Evolutionary conservation across 2,797 vertebrate genomes (phyloP).

Genomic region (Chloroceryle inda): DNA sequence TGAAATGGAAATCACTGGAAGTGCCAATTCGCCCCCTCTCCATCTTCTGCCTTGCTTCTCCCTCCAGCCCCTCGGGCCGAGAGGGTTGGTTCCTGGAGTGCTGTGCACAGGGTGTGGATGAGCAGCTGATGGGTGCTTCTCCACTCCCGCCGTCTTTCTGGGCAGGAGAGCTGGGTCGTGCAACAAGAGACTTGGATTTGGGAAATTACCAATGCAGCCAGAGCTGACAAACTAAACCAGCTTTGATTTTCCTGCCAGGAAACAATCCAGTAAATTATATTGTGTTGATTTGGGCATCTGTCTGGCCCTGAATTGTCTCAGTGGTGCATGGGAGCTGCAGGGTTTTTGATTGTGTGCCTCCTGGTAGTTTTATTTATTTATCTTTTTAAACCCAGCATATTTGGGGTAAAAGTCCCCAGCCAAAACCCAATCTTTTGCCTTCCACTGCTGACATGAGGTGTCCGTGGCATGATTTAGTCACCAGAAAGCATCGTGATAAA

Average conservation of each 20-base stretch:
- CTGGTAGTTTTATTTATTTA: accelerated
- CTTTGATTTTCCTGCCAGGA: background rate
- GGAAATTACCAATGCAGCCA: background rate
- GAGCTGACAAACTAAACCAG: background rate
- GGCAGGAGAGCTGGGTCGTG: background rate
- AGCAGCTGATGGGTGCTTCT: background rate
- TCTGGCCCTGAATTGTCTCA: background rate
- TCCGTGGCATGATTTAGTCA: background rate
- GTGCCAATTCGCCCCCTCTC: accelerated
- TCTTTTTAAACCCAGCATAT: background rate
- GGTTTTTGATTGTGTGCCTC: background rate
- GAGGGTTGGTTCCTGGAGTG: background rate
- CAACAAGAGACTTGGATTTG: background rate
- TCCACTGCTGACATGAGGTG: background rate
- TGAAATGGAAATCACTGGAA: background rate
- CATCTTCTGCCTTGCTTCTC: background rate
- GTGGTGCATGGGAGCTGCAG: background rate
- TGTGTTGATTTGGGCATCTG: background rate
- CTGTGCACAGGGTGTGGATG: accelerated
- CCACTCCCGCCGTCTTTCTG: background rate
- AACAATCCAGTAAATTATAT: background rate
- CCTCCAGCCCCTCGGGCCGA: background rate
- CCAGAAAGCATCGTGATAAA: background rate
- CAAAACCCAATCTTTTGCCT: background rate
- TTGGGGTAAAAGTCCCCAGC: background rate